These are phyloP conservation scores for Cerastoderma edule DNA, from an alignment of 2,888 invertebrate species.

Conservation along the genomic window DNA sequence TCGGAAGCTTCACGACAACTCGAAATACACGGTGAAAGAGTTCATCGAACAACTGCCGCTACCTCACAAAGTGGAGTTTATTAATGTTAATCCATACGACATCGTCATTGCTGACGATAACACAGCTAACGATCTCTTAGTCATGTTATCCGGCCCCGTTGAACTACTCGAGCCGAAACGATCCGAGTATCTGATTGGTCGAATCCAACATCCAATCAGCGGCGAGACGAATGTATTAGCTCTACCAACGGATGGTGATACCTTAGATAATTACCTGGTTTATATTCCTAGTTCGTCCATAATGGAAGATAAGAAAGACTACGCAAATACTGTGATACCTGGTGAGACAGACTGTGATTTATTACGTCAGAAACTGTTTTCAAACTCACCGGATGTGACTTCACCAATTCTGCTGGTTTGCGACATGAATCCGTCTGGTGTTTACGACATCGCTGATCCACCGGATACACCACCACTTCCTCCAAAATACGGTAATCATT, in stretches of 20 bases:
- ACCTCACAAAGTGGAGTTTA: slow-evolving; percentile 49
- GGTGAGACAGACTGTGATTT: slow-evolving; percentile 25
- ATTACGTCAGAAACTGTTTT: slow-evolving; percentile 34
- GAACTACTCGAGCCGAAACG: slow-evolving; percentile 38
- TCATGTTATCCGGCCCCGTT: slow-evolving; percentile 47
- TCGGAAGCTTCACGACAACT: slow-evolving; percentile 38
- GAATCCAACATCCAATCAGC: slow-evolving; percentile 13
- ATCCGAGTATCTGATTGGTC: slow-evolving; percentile 38
- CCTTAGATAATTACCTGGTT: slow-evolving; percentile 15
- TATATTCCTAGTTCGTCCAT: slow-evolving; percentile 28
- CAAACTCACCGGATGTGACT: slow-evolving; percentile 10
- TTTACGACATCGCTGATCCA: slow-evolving; percentile 18
- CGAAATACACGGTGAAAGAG: slow-evolving; percentile 46
- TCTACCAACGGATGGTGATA: slow-evolving; percentile 31
- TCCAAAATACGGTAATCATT: slow-evolving; percentile 21
- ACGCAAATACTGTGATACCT: slow-evolving; percentile 28
- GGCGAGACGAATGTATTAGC: slow-evolving; percentile 30
- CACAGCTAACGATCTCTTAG: slow-evolving; percentile 41
- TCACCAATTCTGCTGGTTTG: slow-evolving; percentile 5
- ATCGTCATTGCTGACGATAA: slow-evolving; percentile 46
- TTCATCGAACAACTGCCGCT: slow-evolving; percentile 52
- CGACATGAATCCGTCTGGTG: background rate
- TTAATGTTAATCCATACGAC: slow-evolving; percentile 45
- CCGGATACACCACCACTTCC: slow-evolving; percentile 29
- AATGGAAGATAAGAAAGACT: slow-evolving; percentile 9